Conservation (phyloP, 2,888 invertebrate species). For the Eupithecia vulgata region DNA sequence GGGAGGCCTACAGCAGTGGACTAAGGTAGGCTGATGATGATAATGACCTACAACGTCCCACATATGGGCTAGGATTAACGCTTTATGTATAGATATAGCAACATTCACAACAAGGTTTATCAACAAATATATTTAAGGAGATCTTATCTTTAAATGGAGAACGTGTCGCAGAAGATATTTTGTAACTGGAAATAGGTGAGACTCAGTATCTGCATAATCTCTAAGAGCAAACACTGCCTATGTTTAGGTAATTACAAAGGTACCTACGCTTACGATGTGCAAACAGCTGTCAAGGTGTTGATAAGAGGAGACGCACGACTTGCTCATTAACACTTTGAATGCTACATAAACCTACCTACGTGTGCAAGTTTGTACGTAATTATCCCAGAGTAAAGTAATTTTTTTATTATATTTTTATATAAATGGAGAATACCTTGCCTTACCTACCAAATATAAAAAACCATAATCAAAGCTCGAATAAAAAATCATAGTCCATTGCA, state of each 20-base stretch:
- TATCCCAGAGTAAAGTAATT: background rate
- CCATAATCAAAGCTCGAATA: too few species aligned
- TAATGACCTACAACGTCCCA: background rate
- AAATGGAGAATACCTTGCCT: too few species aligned
- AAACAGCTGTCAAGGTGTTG: slow-evolving; percentile 44
- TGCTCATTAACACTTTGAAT: slow-evolving; percentile 48
- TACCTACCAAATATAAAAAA: too few species aligned
- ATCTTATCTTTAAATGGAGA: background rate
- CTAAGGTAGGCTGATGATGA: too few species aligned
- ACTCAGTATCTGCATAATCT: slow-evolving; percentile 5
- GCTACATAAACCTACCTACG: background rate
- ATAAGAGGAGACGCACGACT: slow-evolving; percentile 52
- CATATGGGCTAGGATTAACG: background rate
- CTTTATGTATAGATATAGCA: background rate
- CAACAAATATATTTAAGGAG: background rate
- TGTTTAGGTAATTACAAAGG: background rate
- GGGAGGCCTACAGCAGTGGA: too few species aligned
- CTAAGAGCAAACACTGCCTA: background rate
- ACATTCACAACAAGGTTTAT: background rate
- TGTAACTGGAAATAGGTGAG: background rate
- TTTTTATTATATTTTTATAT: too few species aligned
- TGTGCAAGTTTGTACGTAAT: background rate
- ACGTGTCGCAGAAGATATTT: background rate
- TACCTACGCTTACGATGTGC: slow-evolving; percentile 15
- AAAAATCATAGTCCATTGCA: too few species aligned